Evolutionary conservation across 2,113 vertebrate species (phyloP).

Genomic region (Murina feae): DNA sequence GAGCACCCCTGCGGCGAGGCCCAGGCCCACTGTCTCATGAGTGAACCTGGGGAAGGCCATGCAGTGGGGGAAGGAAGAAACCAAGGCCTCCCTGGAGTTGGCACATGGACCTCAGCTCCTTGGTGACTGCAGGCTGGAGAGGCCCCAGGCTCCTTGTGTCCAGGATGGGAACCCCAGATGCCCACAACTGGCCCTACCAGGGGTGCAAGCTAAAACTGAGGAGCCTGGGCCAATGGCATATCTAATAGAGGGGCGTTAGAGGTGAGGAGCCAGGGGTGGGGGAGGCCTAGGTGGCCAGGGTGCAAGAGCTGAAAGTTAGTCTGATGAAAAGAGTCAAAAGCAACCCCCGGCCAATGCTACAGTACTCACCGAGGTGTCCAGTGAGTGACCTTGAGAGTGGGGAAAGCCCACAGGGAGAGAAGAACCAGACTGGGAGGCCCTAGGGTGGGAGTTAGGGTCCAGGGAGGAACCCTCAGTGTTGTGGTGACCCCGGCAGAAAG

Average conservation of each 20-base stretch:
- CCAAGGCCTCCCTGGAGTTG: neutral
- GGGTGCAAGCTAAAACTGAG: neutral
- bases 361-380: neutral
- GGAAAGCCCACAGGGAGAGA: conserved; percentile 6
- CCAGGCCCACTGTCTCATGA: neutral
- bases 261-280: neutral
- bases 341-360: neutral
- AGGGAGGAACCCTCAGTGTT: neutral
- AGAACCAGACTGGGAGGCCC: neutral
- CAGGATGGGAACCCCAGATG: neutral
- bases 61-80: neutral
- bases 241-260: neutral
- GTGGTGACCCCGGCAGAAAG: neutral
- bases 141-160: neutral
- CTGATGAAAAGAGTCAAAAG: neutral
- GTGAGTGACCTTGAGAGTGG: conserved; percentile 61
- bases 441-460: neutral
- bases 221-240: neutral
- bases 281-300: neutral
- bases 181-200: neutral
- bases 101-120: neutral
- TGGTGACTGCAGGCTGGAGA: neutral
- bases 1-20: neutral
- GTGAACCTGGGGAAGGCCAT: neutral
- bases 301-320: neutral